Percentiles rank a stretch among this genome's conserved stretches.
These are phyloP conservation scores for Gallinago paraguaiae DNA, from an alignment of 2,113 vertebrate genomes.

Conservation along the genomic window DNA sequence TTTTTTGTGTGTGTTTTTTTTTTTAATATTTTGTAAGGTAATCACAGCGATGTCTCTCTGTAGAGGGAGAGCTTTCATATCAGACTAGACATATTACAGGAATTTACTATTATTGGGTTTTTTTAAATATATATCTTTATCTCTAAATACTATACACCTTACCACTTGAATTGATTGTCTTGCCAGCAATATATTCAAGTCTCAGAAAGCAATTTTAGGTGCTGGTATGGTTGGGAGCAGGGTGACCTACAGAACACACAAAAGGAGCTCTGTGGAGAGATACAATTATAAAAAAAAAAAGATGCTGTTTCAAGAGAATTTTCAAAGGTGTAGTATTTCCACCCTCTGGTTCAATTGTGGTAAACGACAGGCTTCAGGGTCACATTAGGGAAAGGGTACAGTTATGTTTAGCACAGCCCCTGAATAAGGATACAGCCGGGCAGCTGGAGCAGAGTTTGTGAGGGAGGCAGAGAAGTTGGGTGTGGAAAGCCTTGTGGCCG, in stretches of 20 bases:
- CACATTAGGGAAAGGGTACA: neutral
- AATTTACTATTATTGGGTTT: constrained; percentile 73
- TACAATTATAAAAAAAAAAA: neutral
- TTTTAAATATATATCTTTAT: constrained; percentile 72
- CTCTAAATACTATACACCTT: constrained; percentile 70
- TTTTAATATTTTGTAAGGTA: constrained; percentile 80
- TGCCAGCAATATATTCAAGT: constrained; percentile 78
- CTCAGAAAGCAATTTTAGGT: constrained; percentile 75
- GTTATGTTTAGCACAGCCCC: neutral
- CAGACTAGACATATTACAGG: constrained; percentile 78
- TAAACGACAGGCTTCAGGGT: neutral
- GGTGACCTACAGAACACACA: constrained; percentile 59
- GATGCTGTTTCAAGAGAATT: constrained; percentile 41
- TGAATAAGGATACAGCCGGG: neutral
- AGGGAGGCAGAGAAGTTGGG: neutral
- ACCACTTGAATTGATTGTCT: constrained; percentile 76
- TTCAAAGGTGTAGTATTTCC: constrained; percentile 69
- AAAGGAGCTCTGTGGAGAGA: constrained; percentile 56
- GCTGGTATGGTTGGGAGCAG: constrained; percentile 76
- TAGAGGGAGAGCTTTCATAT: constrained; percentile 76
- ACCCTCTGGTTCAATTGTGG: constrained; percentile 58
- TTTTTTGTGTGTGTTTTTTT: constrained; percentile 71
- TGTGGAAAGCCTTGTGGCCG: neutral
- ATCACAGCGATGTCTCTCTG: constrained; percentile 68
- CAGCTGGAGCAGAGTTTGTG: neutral